Percentiles rank a stretch among this genome's conserved stretches.
Conservation (phyloP, 2,888 invertebrate species). For the Micoletzkya japonica region DNA sequence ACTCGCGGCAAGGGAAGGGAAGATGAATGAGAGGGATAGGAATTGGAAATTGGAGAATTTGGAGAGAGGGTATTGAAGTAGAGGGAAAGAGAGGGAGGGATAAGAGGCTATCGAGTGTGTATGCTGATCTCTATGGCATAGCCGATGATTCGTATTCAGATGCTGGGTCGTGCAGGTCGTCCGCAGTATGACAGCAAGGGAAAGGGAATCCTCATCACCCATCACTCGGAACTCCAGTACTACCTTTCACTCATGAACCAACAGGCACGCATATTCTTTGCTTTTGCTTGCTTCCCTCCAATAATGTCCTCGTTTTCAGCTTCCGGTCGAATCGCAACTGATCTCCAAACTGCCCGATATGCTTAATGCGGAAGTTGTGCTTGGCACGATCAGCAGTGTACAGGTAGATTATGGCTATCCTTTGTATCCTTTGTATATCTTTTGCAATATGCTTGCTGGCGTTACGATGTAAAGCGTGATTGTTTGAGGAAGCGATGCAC, state of each 20-base stretch:
- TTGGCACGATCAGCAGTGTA: constrained; percentile 25
- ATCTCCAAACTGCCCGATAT: constrained; percentile 90
- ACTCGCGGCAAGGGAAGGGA: background rate
- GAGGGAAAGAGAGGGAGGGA: background rate
- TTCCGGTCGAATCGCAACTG: constrained; percentile 96
- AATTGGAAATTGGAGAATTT: no score
- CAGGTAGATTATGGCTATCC: constrained; percentile 18
- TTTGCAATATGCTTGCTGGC: background rate
- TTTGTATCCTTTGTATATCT: background rate
- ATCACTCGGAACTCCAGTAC: constrained; percentile 96
- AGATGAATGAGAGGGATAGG: background rate
- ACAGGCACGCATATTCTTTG: constrained; percentile 69
- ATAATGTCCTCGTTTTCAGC: constrained; percentile 60
- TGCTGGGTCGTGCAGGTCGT: constrained; percentile 95
- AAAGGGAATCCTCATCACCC: constrained; percentile 92
- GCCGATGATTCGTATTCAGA: constrained; percentile 67
- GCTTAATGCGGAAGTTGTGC: constrained; percentile 84
- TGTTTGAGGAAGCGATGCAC: constrained; percentile 77
- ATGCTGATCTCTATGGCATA: no score
- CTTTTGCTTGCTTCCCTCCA: no score
- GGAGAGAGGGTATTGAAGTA: background rate
- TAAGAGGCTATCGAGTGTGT: no score
- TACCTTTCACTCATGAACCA: constrained; percentile 96
- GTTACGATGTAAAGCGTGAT: no score
- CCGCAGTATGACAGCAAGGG: constrained; percentile 98